Base-by-base conservation (phyloP, 2,888 invertebrate genomes). In the Lochmaea crataegi region DNA sequence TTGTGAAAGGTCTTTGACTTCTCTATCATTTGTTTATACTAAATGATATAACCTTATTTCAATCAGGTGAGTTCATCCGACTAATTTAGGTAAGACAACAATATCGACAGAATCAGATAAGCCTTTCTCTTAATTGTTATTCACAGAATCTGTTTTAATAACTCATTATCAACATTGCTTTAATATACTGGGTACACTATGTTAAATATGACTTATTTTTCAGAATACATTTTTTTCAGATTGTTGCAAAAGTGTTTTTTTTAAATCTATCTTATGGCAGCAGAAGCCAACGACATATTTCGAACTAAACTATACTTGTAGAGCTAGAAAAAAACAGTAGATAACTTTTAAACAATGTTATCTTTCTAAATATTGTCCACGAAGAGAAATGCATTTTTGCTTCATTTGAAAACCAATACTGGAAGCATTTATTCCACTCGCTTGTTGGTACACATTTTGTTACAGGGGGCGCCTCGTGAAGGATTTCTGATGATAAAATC, bases 11-110 rank as follows among this genome's bases (percentile, higher is more conserved):
- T 80, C 79, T 80, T 81, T 77, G 80, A 79, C 78, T 74, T 78
- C 70, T 74, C 7, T 7, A 32, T 75, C 77, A 79, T 76, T 79
- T 79, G 80, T 80, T 80, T 80, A 75, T 80, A 68, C 72, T 75
- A 78, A 80, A 78, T 80, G 76, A 80, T 80, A 78, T 78, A 80
- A 79, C 79, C 79, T 78, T 78, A 78, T 79, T 80, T 79, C 51
- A n/a, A n/a, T 51, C 76, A 68, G 70, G 72, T 75, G 73, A 76
- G 76, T 72, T 76, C 77, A 75, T 69, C 74, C 75, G 64, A 75
- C 75, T 70, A 78, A 77, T 79, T 76, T 73, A 73, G 78, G 74
- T 74, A 77, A 72, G 78, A 76, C 75, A 79, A 77, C 76, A 78
- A 79, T 80, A 80, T 78, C 78, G 64, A 56, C 12, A 66, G 56